A percentile compares a stretch with the other conserved stretches of the same genome.
phyloP scores from a whole-genome alignment of 2,888 invertebrate genomes.

The Buathra laborator region DNA sequence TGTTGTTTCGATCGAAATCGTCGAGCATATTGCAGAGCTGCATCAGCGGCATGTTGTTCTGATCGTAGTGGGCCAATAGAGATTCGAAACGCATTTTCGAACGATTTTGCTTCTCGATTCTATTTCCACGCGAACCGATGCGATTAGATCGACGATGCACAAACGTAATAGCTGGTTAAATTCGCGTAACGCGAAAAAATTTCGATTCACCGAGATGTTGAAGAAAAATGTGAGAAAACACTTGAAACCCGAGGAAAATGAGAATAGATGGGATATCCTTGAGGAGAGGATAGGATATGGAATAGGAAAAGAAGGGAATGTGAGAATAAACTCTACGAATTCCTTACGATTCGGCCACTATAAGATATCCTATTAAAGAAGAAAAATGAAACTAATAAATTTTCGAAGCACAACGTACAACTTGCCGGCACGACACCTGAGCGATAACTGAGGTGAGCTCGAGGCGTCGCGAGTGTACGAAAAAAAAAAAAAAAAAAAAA shows the following conservation, averaged over 20 bases:
- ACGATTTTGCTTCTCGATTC: constrained; percentile 54
- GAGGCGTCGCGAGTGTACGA: constrained; percentile 24
- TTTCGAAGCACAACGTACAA: constrained; percentile 19
- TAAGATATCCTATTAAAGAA: background rate
- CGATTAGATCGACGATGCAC: constrained; percentile 31
- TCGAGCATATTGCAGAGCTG: constrained; percentile 59
- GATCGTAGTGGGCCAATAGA: constrained; percentile 54
- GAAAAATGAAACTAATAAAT: constrained; percentile 26
- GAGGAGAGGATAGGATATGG: constrained; percentile 39
- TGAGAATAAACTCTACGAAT: background rate
- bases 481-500: constrained; percentile 55
- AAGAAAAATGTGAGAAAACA: background rate
- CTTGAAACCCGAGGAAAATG: background rate
- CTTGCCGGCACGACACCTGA: constrained; percentile 62
- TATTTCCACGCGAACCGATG: constrained; percentile 42
- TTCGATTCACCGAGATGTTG: background rate
- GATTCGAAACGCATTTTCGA: constrained; percentile 64
- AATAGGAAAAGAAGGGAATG: constrained; percentile 33
- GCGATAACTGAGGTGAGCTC: constrained; percentile 59
- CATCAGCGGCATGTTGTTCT: constrained; percentile 52
- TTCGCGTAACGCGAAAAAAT: background rate
- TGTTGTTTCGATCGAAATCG: constrained; percentile 60
- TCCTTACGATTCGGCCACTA: background rate
- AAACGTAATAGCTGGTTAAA: constrained; percentile 52
- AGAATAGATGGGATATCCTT: constrained; percentile 7